Evolutionary conservation across 1,140 invertebrate species (phyloP).

Genomic region (Spodoptera frugiperda): DNA sequence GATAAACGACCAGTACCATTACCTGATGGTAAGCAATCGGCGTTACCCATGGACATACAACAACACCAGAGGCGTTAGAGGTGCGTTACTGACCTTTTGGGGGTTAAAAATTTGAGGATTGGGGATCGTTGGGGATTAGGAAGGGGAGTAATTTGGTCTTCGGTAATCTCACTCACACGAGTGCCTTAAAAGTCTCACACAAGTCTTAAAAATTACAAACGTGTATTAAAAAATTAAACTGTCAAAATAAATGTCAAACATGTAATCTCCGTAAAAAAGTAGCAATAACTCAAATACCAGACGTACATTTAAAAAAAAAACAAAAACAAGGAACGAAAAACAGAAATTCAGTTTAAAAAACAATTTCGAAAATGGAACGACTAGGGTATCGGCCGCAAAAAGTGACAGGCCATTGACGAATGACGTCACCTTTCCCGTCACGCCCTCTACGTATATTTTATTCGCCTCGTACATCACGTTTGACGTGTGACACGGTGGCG

Average conservation of each 20-base stretch:
- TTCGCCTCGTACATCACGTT: conserved; percentile 54
- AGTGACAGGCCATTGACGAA: conserved; percentile 53
- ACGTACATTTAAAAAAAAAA: neutral
- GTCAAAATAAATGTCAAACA: neutral
- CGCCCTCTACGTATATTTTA: conserved; percentile 50
- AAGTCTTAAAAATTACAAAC: neutral
- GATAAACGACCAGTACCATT: no score
- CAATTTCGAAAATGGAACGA: conserved; percentile 43
- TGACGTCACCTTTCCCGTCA: conserved; percentile 53
- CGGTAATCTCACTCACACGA: no score
- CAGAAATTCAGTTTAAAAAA: conserved; percentile 42
- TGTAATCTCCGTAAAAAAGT: neutral
- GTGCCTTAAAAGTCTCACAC: no score
- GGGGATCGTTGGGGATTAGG: no score
- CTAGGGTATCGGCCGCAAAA: conserved; percentile 48
- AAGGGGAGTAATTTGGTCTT: no score
- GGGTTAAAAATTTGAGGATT: no score
- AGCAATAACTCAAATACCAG: conserved; percentile 1
- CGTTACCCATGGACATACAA: no score
- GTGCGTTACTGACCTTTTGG: no score
- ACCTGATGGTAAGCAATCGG: no score
- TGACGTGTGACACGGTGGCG: conserved; percentile 48
- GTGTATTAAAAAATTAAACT: neutral
- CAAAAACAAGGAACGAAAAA: conserved; percentile 7
- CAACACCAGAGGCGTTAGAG: no score